Evolutionary conservation across 2,113 vertebrate species (phyloP).

Genomic region (Perca flavescens): DNA sequence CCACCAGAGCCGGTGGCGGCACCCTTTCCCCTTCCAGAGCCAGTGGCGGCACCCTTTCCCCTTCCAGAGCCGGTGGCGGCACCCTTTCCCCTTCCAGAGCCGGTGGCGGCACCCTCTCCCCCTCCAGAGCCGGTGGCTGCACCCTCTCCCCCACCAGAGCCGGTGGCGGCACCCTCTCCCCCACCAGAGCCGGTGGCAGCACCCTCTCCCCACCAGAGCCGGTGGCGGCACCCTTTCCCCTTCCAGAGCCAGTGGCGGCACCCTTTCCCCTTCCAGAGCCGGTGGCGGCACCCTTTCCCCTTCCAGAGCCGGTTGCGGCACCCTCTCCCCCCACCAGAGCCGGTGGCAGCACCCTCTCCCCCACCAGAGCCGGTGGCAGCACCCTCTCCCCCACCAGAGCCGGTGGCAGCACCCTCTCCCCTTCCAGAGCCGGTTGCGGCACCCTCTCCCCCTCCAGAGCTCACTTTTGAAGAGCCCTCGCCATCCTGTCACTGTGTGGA

Average conservation of each 20-base stretch:
- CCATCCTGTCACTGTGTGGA: conserved; percentile 45
- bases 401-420: not conserved
- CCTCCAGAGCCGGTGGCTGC: not conserved
- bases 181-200: not conserved
- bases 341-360: not conserved
- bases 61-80: not conserved
- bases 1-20: conserved; percentile 18
- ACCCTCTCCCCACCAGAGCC: not conserved
- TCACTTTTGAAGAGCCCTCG: conserved; percentile 38
- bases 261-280: not conserved
- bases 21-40: not conserved
- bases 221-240: not conserved
- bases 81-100: not conserved
- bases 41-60: not conserved
- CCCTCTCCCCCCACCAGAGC: not conserved
- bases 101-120: not conserved
- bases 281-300: not conserved
- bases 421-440: not conserved
- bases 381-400: not conserved
- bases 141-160: not conserved
- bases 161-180: not conserved
- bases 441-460: not conserved
- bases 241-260: not conserved
- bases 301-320: not conserved
- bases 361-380: not conserved